A percentile compares a stretch with the other conserved stretches of the same genome.
These are phyloP conservation scores for Parnassius smintheus DNA, from an alignment of 2,888 invertebrate genomes.

Conservation along the genomic window DNA sequence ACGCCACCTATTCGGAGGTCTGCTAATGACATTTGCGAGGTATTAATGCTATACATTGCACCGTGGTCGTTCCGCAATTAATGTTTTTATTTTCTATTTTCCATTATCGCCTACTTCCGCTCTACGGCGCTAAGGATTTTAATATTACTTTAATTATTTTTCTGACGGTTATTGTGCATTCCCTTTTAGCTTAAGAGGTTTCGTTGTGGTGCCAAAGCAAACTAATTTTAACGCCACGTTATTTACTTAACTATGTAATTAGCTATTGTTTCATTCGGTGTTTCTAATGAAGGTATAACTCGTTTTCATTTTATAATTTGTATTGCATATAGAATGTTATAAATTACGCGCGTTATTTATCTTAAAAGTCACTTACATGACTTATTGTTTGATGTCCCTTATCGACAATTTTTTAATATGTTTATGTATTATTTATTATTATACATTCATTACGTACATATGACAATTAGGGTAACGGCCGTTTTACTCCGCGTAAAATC, in stretches of 20 bases:
- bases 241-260: slow-evolving; percentile 13
- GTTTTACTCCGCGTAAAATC: too few relatives aligned
- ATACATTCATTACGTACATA: too few relatives aligned
- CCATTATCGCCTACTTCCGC: slow-evolving; percentile 26
- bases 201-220: slow-evolving; percentile 1
- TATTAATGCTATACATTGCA: slow-evolving; percentile 40
- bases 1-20: slow-evolving; percentile 35
- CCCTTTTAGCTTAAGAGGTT: slow-evolving; percentile 11
- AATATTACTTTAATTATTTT: slow-evolving; percentile 27
- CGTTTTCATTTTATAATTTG: background rate
- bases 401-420: too few relatives aligned
- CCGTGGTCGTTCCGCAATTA: slow-evolving; percentile 27
- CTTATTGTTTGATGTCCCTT: too few relatives aligned
- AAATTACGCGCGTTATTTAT: too few relatives aligned
- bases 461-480: too few relatives aligned
- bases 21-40: slow-evolving; percentile 57
- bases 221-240: slow-evolving; percentile 4
- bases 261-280: slow-evolving; percentile 2
- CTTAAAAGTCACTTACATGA: too few relatives aligned
- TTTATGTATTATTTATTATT: too few relatives aligned
- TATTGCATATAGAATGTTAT: too few relatives aligned
- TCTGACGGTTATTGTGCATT: slow-evolving; percentile 19
- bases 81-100: slow-evolving; percentile 28
- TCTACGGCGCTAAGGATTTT: slow-evolving; percentile 22
- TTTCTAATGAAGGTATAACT: background rate